Evolutionary conservation across 2,888 invertebrate species (phyloP).

Genomic region (Brenthis daphne): DNA sequence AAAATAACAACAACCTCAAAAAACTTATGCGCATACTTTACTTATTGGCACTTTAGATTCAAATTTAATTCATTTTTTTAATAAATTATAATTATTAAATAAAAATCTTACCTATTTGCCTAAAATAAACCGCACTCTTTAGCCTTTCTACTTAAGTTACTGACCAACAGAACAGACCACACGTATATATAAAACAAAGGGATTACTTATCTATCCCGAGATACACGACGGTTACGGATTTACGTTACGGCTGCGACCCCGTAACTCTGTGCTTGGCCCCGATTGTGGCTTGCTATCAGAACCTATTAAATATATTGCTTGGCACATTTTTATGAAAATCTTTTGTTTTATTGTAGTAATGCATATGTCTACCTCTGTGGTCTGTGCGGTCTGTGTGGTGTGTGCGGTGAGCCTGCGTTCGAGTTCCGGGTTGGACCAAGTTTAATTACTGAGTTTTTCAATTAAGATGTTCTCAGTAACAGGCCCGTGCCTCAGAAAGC

Average conservation of each 20-base stretch:
- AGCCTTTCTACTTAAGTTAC: neutral
- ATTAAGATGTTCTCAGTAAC: too few relatives aligned
- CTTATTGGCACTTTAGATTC: too few relatives aligned
- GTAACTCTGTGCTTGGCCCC: constrained; percentile 41
- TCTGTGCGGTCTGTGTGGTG: too few relatives aligned
- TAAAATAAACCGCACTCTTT: neutral
- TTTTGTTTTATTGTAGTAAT: neutral
- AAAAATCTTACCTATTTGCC: neutral
- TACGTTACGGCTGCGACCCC: constrained; percentile 48
- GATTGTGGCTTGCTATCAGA: constrained; percentile 25
- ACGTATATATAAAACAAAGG: constrained; percentile 32
- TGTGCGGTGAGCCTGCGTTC: too few relatives aligned
- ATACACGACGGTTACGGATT: constrained; percentile 46
- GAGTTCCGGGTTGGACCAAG: too few relatives aligned
- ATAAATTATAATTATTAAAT: too few relatives aligned
- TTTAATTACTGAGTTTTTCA: too few relatives aligned
- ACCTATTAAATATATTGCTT: constrained; percentile 16
- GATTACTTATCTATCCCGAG: constrained; percentile 44
- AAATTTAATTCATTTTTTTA: too few relatives aligned
- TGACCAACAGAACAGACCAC: constrained; percentile 5
- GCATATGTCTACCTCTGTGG: neutral
- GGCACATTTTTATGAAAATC: neutral
- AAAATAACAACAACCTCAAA: too few relatives aligned
- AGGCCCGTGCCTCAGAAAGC: too few relatives aligned
- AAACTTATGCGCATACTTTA: too few relatives aligned